A percentile compares a stretch with the other conserved stretches of the same genome.
These are phyloP conservation scores for Cephus sareptanus DNA, from an alignment of 2,888 invertebrate species.

Conservation along the genomic window DNA sequence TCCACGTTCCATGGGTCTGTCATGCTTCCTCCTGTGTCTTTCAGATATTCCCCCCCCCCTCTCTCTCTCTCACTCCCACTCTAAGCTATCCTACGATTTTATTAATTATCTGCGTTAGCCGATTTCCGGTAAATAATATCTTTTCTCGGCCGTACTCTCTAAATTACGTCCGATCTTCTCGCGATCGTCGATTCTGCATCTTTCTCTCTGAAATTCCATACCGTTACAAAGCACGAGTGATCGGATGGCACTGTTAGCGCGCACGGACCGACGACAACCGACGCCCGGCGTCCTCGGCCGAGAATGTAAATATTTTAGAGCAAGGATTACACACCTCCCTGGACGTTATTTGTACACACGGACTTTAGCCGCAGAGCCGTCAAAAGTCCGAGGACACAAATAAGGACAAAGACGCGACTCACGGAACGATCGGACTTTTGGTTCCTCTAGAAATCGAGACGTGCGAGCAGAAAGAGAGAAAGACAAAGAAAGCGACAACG, in stretches of 20 bases:
- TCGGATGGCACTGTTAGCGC: not conserved
- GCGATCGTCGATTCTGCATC: not conserved
- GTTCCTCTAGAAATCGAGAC: not conserved
- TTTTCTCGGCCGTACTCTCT: not conserved
- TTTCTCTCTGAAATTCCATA: not conserved
- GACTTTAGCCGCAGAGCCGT: not conserved
- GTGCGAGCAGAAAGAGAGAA: not conserved
- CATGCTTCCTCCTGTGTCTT: not conserved
- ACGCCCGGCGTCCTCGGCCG: not conserved
- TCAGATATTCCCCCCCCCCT: not conserved
- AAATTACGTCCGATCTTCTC: not conserved
- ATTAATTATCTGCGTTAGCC: not conserved
- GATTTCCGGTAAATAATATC: not conserved
- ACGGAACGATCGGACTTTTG: not conserved
- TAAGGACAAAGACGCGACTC: not conserved
- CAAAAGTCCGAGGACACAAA: not conserved
- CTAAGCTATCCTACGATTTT: constrained; percentile 61
- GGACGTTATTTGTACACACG: not conserved
- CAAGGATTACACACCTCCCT: not conserved
- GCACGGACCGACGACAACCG: not conserved
- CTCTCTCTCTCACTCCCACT: not conserved
- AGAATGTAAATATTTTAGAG: not conserved
- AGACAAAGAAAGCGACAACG: not conserved
- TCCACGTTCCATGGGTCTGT: not conserved
- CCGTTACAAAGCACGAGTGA: not conserved